A percentile compares a stretch with the other conserved stretches of the same genome.
Evolutionary conservation across 2,888 invertebrate genomes (phyloP).

Genomic region (Agelastica alni): DNA sequence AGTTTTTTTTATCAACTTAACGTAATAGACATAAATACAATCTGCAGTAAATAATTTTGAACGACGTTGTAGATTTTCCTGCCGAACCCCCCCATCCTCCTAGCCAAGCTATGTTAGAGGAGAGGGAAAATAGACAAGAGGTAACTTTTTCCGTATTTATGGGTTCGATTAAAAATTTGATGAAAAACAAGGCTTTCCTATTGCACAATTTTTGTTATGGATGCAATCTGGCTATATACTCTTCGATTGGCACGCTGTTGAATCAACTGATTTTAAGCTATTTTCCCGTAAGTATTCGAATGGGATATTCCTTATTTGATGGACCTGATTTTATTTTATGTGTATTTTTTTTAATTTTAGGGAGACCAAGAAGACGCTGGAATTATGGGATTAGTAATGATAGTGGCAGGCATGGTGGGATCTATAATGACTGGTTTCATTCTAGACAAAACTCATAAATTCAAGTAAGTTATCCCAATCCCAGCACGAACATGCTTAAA

Average conservation of each 20-base stretch:
- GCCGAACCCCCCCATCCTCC: conserved; percentile 63
- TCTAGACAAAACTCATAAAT: conserved; percentile 89
- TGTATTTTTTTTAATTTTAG: conserved; percentile 44
- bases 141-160: conserved; percentile 62
- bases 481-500: not conserved
- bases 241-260: conserved; percentile 91
- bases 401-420: conserved; percentile 90
- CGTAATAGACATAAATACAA: too few relatives aligned
- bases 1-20: too few relatives aligned
- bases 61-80: conserved; percentile 64
- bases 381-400: conserved; percentile 85
- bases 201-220: conserved; percentile 84
- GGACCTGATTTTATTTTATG: not conserved
- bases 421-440: conserved; percentile 88
- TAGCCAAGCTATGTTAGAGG: conserved; percentile 60
- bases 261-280: conserved; percentile 82
- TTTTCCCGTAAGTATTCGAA: conserved; percentile 70
- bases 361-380: conserved; percentile 77
- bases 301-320: not conserved
- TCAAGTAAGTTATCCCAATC: conserved; percentile 70
- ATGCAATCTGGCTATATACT: conserved; percentile 92
- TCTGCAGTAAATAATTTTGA: too few relatives aligned
- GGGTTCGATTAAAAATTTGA: conserved; percentile 71
- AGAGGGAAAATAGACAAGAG: conserved; percentile 59
- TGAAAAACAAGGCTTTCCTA: conserved; percentile 78